These are phyloP conservation scores for Margarornis squamiger DNA, from an alignment of 2,797 vertebrate species.

Conservation along the genomic window DNA sequence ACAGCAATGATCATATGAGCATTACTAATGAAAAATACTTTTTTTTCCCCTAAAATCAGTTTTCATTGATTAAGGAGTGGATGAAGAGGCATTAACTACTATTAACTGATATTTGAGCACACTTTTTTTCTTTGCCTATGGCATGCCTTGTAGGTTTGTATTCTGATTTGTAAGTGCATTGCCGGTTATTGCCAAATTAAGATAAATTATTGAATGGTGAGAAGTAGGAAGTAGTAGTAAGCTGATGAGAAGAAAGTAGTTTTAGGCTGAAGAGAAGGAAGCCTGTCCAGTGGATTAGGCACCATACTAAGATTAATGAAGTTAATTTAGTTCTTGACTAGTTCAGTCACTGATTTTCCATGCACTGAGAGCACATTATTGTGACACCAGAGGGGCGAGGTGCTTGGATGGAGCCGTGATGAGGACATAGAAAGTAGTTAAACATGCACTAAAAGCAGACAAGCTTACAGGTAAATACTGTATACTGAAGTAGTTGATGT, in stretches of 20 bases:
- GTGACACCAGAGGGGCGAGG: not conserved
- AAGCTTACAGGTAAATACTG: not conserved
- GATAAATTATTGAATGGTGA: not conserved
- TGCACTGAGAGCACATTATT: rapidly evolving
- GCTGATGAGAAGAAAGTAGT: not conserved
- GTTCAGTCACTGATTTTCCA: not conserved
- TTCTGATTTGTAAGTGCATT: not conserved
- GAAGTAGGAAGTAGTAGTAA: not conserved
- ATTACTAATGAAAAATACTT: not conserved
- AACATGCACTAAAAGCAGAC: not conserved
- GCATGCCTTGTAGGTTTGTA: not conserved
- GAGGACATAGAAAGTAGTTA: not conserved
- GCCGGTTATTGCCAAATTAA: not conserved
- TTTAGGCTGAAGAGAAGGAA: not conserved
- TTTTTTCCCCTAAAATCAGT: not conserved
- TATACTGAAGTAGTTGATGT: not conserved
- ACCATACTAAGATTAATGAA: not conserved
- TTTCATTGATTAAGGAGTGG: not conserved
- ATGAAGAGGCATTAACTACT: not conserved
- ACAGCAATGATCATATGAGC: not conserved
- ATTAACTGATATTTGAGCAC: not conserved
- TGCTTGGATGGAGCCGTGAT: not conserved
- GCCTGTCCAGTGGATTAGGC: not conserved
- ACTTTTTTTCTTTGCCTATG: not conserved
- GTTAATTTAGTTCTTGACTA: not conserved